These are phyloP conservation scores for Polyergus mexicanus DNA, from an alignment of 1,140 invertebrate genomes.

Conservation along the genomic window DNA sequence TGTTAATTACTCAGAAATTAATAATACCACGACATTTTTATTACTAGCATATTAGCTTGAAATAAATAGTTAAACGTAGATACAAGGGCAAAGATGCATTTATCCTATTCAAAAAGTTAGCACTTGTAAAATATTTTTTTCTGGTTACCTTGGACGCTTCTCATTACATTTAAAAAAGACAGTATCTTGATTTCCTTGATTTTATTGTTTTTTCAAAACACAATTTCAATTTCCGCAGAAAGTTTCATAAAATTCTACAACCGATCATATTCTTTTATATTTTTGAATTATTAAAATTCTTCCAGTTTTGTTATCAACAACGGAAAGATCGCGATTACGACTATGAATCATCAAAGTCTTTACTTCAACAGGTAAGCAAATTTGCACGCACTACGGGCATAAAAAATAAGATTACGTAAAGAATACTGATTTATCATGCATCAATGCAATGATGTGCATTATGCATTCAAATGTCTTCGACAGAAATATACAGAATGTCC, in stretches of 20 bases:
- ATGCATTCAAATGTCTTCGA: slow-evolving; percentile 22
- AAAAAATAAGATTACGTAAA: neutral
- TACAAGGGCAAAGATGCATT: no score
- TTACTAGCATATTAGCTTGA: no score
- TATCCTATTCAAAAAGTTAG: neutral
- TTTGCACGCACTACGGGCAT: neutral
- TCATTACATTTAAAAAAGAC: no score
- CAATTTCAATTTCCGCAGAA: neutral
- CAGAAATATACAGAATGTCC: neutral
- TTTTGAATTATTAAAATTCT: neutral
- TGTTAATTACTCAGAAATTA: no score
- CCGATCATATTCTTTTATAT: neutral
- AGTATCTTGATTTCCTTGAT: no score
- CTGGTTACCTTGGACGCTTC: no score
- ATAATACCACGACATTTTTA: no score
- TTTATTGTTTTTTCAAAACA: neutral
- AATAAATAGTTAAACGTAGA: no score
- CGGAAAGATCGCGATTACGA: neutral
- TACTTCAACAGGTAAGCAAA: neutral
- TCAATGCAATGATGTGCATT: neutral
- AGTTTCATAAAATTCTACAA: neutral
- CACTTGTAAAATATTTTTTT: slow-evolving; percentile 3
- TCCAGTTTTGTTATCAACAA: neutral
- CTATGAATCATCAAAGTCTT: neutral
- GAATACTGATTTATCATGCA: neutral